A percentile compares a stretch with the other conserved stretches of the same genome.
These are phyloP conservation scores for Gambusia yucatana DNA, from an alignment of 2,797 vertebrate species.

Conservation along the genomic window DNA sequence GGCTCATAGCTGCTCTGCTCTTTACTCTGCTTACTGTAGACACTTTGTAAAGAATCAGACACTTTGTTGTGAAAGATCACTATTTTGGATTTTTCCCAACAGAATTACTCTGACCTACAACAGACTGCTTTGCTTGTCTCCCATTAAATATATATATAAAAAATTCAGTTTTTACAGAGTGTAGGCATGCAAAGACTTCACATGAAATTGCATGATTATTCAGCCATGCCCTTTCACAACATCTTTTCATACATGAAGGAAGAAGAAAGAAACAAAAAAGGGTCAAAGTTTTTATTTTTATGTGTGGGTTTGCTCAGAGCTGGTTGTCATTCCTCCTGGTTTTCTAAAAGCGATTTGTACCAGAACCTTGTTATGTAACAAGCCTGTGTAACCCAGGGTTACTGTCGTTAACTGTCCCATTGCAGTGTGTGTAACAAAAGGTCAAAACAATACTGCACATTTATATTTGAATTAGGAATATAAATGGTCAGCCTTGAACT, in stretches of 20 bases:
- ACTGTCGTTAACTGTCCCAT: neutral
- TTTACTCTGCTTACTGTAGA: neutral
- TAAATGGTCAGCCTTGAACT: slow-evolving; percentile 7
- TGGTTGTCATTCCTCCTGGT: neutral
- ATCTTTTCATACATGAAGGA: neutral
- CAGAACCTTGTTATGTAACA: neutral
- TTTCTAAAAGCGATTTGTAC: neutral
- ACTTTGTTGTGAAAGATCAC: neutral
- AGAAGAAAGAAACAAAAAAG: neutral
- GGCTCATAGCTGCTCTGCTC: neutral
- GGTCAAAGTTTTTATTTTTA: neutral
- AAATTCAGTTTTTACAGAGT: neutral
- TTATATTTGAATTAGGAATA: slow-evolving; percentile 5
- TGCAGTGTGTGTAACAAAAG: neutral
- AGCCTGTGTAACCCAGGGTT: neutral
- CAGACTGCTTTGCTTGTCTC: neutral
- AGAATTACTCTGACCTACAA: neutral
- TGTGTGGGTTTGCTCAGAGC: neutral
- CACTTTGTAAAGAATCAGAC: neutral
- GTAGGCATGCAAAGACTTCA: neutral
- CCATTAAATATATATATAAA: neutral
- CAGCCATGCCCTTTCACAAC: neutral
- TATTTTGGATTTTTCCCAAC: neutral
- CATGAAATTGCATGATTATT: neutral
- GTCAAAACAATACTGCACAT: neutral